Percentiles rank a stretch among this genome's conserved stretches.
These are phyloP conservation scores for Cydia fagiglandana DNA, from an alignment of 1,140 invertebrate genomes.

Conservation along the genomic window DNA sequence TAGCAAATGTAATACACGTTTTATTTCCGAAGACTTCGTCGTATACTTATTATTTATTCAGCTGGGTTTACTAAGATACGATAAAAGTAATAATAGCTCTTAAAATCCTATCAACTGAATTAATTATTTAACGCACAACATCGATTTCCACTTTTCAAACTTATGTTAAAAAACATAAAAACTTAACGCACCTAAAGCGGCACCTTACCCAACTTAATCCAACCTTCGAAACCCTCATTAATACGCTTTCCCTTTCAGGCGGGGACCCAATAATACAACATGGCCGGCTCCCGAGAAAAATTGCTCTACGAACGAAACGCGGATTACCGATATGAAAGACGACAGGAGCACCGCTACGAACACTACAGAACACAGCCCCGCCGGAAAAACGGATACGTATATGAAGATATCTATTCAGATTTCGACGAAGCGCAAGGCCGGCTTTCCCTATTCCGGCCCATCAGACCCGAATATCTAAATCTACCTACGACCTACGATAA, in stretches of 20 bases:
- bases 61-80: background rate
- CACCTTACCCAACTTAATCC: constrained; percentile 3
- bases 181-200: background rate
- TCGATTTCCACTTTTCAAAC: background rate
- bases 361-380: constrained; percentile 46
- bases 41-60: background rate
- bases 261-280: constrained; percentile 57
- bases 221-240: constrained; percentile 50
- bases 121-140: background rate
- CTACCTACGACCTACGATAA: constrained; percentile 67
- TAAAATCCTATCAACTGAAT: background rate
- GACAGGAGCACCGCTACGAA: constrained; percentile 40
- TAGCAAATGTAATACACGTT: background rate
- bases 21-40: background rate
- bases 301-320: constrained; percentile 62
- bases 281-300: constrained; percentile 70
- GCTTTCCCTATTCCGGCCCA: constrained; percentile 73
- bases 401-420: constrained; percentile 76
- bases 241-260: constrained; percentile 59
- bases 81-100: background rate
- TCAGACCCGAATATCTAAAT: constrained; percentile 74
- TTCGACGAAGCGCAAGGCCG: constrained; percentile 72
- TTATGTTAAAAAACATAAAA: background rate
- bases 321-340: constrained; percentile 54
- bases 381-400: constrained; percentile 75